phyloP scores from a whole-genome alignment of 2,113 vertebrate genomes.

The Thunnus maccoyii region DNA sequence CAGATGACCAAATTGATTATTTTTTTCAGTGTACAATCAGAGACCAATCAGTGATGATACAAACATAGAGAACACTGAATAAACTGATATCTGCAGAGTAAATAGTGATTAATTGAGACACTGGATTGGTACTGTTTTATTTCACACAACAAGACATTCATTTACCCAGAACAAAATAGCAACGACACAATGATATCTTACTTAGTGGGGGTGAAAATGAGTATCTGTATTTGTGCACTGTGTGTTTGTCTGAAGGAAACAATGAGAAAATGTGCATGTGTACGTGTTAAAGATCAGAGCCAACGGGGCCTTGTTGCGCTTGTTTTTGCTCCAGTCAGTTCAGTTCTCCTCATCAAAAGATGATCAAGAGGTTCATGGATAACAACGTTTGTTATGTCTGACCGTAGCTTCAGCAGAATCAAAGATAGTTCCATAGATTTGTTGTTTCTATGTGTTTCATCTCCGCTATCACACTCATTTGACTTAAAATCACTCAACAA shows the following conservation, averaged over 20 bases:
- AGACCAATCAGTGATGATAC: neutral
- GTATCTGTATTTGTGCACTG: constrained; percentile 12
- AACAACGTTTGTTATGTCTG: constrained; percentile 24
- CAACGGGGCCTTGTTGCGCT: neutral
- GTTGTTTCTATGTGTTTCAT: constrained; percentile 50
- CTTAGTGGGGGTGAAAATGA: constrained; percentile 3
- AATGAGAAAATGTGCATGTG: neutral
- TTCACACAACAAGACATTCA: neutral
- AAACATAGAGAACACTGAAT: neutral
- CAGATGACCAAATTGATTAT: neutral
- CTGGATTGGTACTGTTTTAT: neutral
- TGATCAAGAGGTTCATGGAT: constrained; percentile 41
- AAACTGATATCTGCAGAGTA: neutral
- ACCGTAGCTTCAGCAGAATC: constrained; percentile 16
- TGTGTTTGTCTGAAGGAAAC: neutral
- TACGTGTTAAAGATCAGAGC: constrained; percentile 1
- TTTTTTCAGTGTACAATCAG: neutral
- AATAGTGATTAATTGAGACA: neutral
- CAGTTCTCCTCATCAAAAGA: constrained; percentile 35
- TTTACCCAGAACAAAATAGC: constrained; percentile 1
- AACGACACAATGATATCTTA: neutral
- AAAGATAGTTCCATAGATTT: constrained; percentile 10
- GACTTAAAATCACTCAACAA: constrained; percentile 16
- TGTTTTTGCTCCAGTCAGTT: constrained; percentile 30
- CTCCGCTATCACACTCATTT: constrained; percentile 22